Base-by-base conservation (phyloP, 1,140 invertebrate genomes). In the Drosophila mauritiana region DNA sequence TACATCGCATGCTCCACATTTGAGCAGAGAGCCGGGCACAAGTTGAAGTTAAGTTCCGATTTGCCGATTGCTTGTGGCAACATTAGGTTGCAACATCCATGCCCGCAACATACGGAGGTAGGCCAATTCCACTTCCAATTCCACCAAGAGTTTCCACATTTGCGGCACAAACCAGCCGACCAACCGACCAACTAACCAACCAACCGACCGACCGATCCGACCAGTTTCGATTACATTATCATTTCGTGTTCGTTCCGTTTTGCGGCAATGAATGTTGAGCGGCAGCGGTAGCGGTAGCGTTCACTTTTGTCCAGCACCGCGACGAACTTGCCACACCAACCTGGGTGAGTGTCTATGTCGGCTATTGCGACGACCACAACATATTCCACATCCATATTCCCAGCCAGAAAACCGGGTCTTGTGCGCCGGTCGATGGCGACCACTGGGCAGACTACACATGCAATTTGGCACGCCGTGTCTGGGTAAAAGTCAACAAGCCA, bases 191-290 rank as follows among this genome's bases (percentile, higher is more conserved):
- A 37, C 31, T 34, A 20, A 34, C 11, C 36, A 7, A 27, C 15
- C n/a, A 1, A 42, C 40, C 15, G 2, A 22, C 25, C 49, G n/a
- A 56, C 52, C 75, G 72, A 79, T 80, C 68, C 85, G 80, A 89
- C 85, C 86, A 85, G 81, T 86, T 82, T 91, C 86, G 82, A 88
- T 90, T 91, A 90, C 86, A 88, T 86, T 86, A 81, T 77, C 81
- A 82, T 78, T 80, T 80, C 79, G 53, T 70, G 72, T 61, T 82
- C 51, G 70, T 85, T 90, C 81, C 83, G 88, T 86, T 85, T 91
- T 90, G 82, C 78, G 79, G 82, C 78, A 88, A 82, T 91, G 69
- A 88, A 88, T 88, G 83, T 88, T 67, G 53, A 34, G 39, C 46
- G 36, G 17, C 17, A 17, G 12, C 4, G 64, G 83, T 79, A 34